These are phyloP conservation scores for Melipona beecheii DNA, from an alignment of 2,888 invertebrate species.

Conservation along the genomic window DNA sequence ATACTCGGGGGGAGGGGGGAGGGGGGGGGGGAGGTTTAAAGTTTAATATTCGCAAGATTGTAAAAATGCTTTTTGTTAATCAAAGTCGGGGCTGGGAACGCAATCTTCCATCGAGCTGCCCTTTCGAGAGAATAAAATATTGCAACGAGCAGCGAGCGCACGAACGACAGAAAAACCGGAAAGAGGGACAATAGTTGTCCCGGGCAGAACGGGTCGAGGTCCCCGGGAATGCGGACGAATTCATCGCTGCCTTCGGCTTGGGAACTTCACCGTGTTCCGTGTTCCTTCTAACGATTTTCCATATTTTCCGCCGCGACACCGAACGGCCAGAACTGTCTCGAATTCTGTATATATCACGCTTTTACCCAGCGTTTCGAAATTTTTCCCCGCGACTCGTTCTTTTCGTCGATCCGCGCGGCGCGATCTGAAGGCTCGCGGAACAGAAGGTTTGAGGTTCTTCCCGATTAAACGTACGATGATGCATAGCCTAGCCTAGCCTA, in stretches of 20 bases:
- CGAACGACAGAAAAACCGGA: conserved; percentile 58
- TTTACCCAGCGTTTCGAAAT: background rate
- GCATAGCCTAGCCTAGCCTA: too few relatives aligned
- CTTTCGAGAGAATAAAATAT: conserved; percentile 63
- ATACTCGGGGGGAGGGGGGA: too few relatives aligned
- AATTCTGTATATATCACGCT: background rate
- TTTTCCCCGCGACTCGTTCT: too few relatives aligned
- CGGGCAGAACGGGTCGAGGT: conserved; percentile 29
- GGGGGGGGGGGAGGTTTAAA: too few relatives aligned
- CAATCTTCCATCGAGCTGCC: conserved; percentile 38
- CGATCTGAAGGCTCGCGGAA: background rate
- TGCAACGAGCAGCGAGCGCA: conserved; percentile 54
- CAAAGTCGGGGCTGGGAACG: conserved; percentile 32
- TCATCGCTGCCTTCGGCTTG: conserved; percentile 50
- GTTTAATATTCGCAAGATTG: conserved; percentile 67
- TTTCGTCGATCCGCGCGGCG: background rate
- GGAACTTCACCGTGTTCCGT: conserved; percentile 48
- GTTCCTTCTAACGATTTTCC: conserved; percentile 72
- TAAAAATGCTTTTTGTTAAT: conserved; percentile 71
- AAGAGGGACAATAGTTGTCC: conserved; percentile 61
- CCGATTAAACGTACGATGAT: too few relatives aligned
- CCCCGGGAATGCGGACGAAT: conserved; percentile 48
- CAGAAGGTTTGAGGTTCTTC: background rate
- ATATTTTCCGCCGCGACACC: conserved; percentile 58
- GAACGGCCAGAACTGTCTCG: conserved; percentile 32